Evolutionary conservation across 1,140 invertebrate species (phyloP), one percentile per base, ranked within the genome.

Genomic region (Helicoverpa zea): DNA sequence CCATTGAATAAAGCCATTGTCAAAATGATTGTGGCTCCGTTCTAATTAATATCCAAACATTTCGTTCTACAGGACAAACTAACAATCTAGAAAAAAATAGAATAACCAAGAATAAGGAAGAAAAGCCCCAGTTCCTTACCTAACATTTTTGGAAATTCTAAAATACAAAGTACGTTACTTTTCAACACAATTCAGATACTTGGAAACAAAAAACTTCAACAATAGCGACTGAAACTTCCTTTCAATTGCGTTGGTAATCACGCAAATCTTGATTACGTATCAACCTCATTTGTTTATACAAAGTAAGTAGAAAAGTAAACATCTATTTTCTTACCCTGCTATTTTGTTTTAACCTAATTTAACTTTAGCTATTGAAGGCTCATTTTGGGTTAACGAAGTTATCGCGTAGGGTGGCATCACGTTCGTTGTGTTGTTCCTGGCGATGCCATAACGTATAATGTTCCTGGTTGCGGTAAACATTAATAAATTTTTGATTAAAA

Each of bases 361-460:
- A 91, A 90, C 90, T 91, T 91, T 87, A 84, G 87, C 88, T 87
- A 90, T 90, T 86, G 87, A 82, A 89, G 86, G 88, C 86, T 86
- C 88, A 88, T 90, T 88, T 86, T 81, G 83, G 84, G 84, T 88
- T 89, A 88, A 89, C 88, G 83, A 88, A 90, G 86, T 89, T 90
- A 85, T 86, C 81, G 83, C 81, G 81, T 75, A 66, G 83, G 77
- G 81, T 80, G 73, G 63, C 79, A 77, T 81, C 82, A 81, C 82
- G 76, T 78, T 78, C 43, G 75, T 79, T 79, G 64, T 79, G 68
- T 70, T 79, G 76, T 68, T 54, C 58, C 61, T 79, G 52, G 49
- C 30, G 51, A 79, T 58, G 63, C 52, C 35, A n/a, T 79, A 68
- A 70, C 76, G 52, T 79, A 68, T 56, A 79, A 68, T 79, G 64